A percentile compares a stretch with the other conserved stretches of the same genome.
These are phyloP conservation scores for Sminthurinus aureus DNA, from an alignment of 2,888 invertebrate species.

Conservation along the genomic window DNA sequence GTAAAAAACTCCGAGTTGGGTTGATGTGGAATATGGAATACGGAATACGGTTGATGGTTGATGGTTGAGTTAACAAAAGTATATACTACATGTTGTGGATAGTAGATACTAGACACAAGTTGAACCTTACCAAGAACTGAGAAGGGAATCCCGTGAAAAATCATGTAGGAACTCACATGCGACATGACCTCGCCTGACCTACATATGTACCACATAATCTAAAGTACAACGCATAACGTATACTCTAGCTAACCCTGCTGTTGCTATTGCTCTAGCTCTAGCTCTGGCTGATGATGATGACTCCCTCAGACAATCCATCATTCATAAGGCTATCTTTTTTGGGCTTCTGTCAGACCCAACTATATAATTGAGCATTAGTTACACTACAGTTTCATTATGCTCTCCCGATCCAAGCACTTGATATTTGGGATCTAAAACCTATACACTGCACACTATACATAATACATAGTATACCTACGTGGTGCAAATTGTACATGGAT, in stretches of 20 bases:
- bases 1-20: background rate
- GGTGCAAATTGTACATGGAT: too few species aligned
- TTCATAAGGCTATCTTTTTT: constrained; percentile 24
- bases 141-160: constrained; percentile 24
- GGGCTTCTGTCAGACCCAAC: constrained; percentile 21
- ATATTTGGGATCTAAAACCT: too few species aligned
- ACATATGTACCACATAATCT: constrained; percentile 23
- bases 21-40: too few species aligned
- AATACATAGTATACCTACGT: too few species aligned
- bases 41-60: too few species aligned
- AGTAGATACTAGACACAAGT: background rate
- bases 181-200: constrained; percentile 31
- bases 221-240: too few species aligned
- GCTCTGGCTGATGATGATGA: constrained; percentile 25
- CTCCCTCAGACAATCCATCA: constrained; percentile 37
- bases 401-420: background rate
- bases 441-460: background rate
- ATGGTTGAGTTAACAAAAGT: too few species aligned
- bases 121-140: background rate
- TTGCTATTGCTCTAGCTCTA: too few species aligned
- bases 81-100: too few species aligned
- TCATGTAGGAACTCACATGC: constrained; percentile 30
- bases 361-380: constrained; percentile 24
- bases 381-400: background rate
- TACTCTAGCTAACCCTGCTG: background rate